Conservation (phyloP, 1,140 invertebrate species). For the Gonatopus flavifemur region DNA sequence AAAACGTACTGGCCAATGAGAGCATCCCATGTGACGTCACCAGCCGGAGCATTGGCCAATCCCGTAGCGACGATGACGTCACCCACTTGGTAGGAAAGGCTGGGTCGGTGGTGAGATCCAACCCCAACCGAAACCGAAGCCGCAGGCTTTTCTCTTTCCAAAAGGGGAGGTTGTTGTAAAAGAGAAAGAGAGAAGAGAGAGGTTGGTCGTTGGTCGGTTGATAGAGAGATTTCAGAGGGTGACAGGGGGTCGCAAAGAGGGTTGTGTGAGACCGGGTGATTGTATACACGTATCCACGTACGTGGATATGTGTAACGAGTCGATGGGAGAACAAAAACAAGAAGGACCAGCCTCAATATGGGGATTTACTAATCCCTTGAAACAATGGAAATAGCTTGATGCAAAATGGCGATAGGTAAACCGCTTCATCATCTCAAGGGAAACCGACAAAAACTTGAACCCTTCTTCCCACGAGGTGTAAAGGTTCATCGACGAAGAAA, state of each 20-base stretch:
- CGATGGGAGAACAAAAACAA: no score
- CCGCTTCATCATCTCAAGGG: slow-evolving; percentile 10
- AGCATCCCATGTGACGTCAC: slow-evolving; percentile 50
- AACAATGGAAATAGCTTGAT: slow-evolving; percentile 47
- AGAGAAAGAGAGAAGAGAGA: slow-evolving; percentile 17
- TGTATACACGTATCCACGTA: background rate
- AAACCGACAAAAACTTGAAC: slow-evolving; percentile 5
- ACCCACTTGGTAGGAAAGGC: slow-evolving; percentile 28
- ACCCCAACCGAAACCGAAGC: slow-evolving; percentile 37
- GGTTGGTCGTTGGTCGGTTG: slow-evolving; percentile 13
- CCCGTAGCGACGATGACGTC: slow-evolving; percentile 46
- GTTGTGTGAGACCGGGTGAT: slow-evolving; percentile 16
- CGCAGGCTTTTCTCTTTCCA: slow-evolving; percentile 50
- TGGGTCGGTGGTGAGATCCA: slow-evolving; percentile 17
- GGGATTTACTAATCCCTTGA: slow-evolving; percentile 49
- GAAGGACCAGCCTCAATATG: slow-evolving; percentile 45
- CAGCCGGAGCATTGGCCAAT: slow-evolving; percentile 48
- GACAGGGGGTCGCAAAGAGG: slow-evolving; percentile 40
- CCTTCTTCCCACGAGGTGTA: background rate
- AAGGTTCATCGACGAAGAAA: no score
- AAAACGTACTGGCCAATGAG: slow-evolving; percentile 56
- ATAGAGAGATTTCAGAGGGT: slow-evolving; percentile 28
- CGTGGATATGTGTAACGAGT: background rate
- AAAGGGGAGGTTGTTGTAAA: slow-evolving; percentile 33
- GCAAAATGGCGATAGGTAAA: slow-evolving; percentile 44